A percentile compares a stretch with the other conserved stretches of the same genome.
These are phyloP conservation scores for Scrobipalpa costella DNA, from an alignment of 2,888 invertebrate species.

Conservation along the genomic window DNA sequence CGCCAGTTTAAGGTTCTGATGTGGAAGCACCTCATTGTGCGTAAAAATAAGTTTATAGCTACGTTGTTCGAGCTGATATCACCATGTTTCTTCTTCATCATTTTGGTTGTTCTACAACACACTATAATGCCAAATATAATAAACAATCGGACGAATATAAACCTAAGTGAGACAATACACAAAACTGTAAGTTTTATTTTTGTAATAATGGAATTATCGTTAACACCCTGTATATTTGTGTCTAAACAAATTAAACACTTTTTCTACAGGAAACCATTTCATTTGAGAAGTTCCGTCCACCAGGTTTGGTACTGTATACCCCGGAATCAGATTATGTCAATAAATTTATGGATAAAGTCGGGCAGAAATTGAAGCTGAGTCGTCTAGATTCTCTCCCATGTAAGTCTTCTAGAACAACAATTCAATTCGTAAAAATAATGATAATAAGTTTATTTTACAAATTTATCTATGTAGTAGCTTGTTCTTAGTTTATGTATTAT, in stretches of 20 bases:
- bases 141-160: not conserved
- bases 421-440: not conserved
- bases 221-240: not conserved
- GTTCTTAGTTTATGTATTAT: too few species aligned
- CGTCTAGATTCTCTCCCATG: not conserved
- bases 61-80: conserved; percentile 43
- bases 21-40: conserved; percentile 52
- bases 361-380: not conserved
- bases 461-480: too few species aligned
- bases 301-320: not conserved
- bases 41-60: conserved; percentile 41
- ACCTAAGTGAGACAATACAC: not conserved
- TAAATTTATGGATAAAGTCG: not conserved
- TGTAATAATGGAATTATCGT: too few species aligned
- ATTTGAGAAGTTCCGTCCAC: not conserved
- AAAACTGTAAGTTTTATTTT: not conserved
- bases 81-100: conserved; percentile 35
- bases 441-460: not conserved
- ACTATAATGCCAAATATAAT: not conserved
- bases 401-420: too few species aligned
- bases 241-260: too few species aligned
- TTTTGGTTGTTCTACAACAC: conserved; percentile 20
- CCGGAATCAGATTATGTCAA: not conserved
- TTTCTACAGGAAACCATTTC: not conserved
- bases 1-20: conserved; percentile 39